Base-by-base conservation (phyloP, 2,888 invertebrate species). In the Thymelicus lineola region DNA sequence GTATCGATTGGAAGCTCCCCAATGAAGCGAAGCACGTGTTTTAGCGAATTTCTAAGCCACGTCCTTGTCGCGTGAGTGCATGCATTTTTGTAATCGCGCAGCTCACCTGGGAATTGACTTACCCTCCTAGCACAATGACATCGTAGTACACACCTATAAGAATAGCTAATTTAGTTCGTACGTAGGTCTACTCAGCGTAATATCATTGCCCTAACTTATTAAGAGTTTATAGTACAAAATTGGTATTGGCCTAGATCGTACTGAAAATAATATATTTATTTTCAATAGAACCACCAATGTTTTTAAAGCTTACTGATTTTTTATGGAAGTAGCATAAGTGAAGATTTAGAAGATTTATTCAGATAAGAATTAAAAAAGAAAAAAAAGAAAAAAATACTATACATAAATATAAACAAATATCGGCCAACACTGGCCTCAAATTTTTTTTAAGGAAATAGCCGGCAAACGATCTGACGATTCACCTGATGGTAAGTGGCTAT, bases 1-100 rank as follows among this genome's bases (percentile, higher is more conserved):
- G 58, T 77, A 77, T 77, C 71, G 76, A 75, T 76, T 76, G 73
- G 72, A 74, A 58, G 66, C 71, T 73, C 74, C 73, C 75, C 70
- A 66, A 71, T 57, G 66, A 53, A 66, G 63, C 66, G 50, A 50
- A 69, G 65, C 74, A 82, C 83, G 85, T 82, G 71, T 78, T 75
- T 73, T 71, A 70, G 63, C 61, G 46, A 45, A 60, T 53, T 50
- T 67, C 53, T 67, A 53, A 60, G 59, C 38, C 38, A 53, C 60
- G 66, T 67, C 60, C 66, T 68, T 68, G 67, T 70, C n/a, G 64
- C 62, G 68, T 68, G 67, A 66, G 63, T 63, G 63, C 36, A 58
- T 69, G 69, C 62, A 69, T 62, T 46, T 65, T 59, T 66, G 58
- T 66, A 59, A 58, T 59, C 35, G 58, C 46, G 17, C 58, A 42